Evolutionary conservation across 2,797 vertebrate species (phyloP), one percentile per base, ranked within the genome.

Genomic region (Centroberyx gerrardi): DNA sequence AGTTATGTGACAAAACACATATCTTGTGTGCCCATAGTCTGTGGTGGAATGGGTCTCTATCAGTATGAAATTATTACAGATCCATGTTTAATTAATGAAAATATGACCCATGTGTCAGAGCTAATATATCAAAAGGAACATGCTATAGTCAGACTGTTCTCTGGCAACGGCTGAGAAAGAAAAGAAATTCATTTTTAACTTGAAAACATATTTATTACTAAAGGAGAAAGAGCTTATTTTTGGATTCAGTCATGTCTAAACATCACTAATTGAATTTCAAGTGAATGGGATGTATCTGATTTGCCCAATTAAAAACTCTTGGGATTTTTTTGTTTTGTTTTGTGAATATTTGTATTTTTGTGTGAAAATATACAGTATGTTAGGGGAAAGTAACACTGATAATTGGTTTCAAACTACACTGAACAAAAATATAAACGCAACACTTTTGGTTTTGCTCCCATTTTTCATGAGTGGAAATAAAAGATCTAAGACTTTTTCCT

Each of bases 41-140:
- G 80, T 36, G 70, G 71, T 59, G 69, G 84, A 89, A 90, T 80
- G 81, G 83, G 72, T 85, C 84, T 90, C 74, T 78, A 76, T 92
- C 86, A 68, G 81, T 68, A 62, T 54, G 76, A 85, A 89, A 91
- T 91, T 81, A 88, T 90, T 85, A 83, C 80, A 90, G 81, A 88
- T 74, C 49, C 84, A 87, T 91, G 91, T 90, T 91, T 91, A 92
- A 93, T 92, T 90, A 90, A 91, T 93, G 86, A 88, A 88, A 89
- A 86, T 89, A 90, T 91, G 91, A 90, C 87, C 87, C 80, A 58
- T 36, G 82, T 92, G 88, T 91, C 90, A 88, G 83, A 91, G 82
- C 75, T 87, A 90, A 91, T 93, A 87, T 61, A 88, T 93, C 87
- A 93, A 74, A 81, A 44, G 62, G 77, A 84, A 66, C 67, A 84